Conservation (phyloP, 2,113 vertebrate genomes). For the human (Homo sapiens) region DNA sequence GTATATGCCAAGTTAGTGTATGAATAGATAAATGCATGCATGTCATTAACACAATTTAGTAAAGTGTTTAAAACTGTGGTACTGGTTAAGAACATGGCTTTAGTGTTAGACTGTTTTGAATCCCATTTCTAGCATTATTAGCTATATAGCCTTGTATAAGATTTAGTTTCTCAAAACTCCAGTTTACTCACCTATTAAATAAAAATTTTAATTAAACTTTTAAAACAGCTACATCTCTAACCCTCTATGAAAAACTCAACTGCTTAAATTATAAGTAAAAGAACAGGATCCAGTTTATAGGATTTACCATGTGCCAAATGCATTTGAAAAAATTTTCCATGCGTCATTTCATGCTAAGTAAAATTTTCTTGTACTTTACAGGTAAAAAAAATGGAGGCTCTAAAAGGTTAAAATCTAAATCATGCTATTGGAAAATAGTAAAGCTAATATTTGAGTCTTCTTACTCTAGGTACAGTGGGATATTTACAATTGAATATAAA, state of each 20-base stretch:
- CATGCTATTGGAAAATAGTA: not conserved
- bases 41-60: not conserved
- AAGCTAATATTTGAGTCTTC: not conserved
- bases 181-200: not conserved
- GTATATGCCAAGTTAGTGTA: not conserved
- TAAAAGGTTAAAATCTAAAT: not conserved
- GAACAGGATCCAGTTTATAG: not conserved
- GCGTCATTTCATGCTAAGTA: not conserved
- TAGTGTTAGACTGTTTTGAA: not conserved
- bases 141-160: not conserved
- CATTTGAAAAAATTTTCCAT: not conserved
- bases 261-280: not conserved
- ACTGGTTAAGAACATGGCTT: not conserved
- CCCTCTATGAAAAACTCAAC: not conserved
- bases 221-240: not conserved
- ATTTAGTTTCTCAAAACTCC: not conserved
- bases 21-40: not conserved
- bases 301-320: not conserved
- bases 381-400: not conserved
- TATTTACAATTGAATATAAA: constrained; percentile 1
- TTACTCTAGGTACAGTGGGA: not conserved
- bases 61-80: not conserved
- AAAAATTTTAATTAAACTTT: not conserved
- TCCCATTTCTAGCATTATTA: not conserved
- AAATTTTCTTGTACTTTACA: not conserved